Base-by-base conservation (phyloP, 2,113 vertebrate species). In the Gymnocephalus cernua region DNA sequence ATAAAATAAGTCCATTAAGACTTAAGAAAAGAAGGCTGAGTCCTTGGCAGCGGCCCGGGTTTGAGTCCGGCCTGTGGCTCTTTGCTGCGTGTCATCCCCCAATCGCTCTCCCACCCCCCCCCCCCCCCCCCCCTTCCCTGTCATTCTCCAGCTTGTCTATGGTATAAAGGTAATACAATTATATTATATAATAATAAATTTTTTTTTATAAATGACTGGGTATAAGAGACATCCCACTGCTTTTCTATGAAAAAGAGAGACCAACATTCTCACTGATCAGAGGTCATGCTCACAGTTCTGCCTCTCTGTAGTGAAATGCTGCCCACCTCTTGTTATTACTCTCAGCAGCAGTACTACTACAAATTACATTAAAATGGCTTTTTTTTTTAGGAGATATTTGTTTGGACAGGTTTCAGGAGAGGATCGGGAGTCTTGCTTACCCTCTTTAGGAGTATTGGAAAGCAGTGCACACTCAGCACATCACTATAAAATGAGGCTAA, bases 401-500 rank as follows among this genome's bases (percentile, higher is more conserved):
- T 77, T 63, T 59, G 35, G 25, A 47, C 12, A 53, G 21, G 6
- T 11, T 48, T 14, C 38, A 23, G 21, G 6, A 16, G 23, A n/a
- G 23, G n/a, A 48, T 53, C 38, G 14, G 14, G 23, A 56, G 38
- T 61, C 18, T 27, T 75, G 58, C 68, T 75, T 44, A 16, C 58
- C 57, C 47, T 63, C 67, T 45, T 56, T 15, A 25, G 6, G 0
- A 19, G 38, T 19, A 45, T 35, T 12, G 65, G 41, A 69, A 53
- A 53, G 48, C 25, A 38, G 51, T 23, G 61, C 45, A 41, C 19
- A 13, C n/a, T 53, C 51, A 29, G 64, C 50, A 47, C 19, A 32
- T 66, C 10, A 8, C 56, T 16, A 78, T 15, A 71, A 70, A 71
- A 83, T 75, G 2, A 70, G 32, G 38, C 25, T 44, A 45, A 70